Conservation (phyloP, 2,797 vertebrate species). For the Vireo griseus region DNA sequence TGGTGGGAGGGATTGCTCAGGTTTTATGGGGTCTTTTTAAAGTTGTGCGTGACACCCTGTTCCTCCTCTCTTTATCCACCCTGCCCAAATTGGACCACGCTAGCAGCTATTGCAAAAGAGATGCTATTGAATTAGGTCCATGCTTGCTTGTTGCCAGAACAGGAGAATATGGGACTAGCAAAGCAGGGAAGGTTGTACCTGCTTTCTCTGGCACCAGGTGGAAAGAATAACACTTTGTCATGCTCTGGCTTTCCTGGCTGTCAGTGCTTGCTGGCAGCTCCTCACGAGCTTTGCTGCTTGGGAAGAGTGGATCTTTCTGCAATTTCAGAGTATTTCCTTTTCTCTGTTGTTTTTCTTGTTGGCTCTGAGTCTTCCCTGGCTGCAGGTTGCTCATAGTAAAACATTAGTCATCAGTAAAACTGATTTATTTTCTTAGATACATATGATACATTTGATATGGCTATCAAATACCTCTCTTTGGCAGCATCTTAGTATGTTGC, state of each 20-base stretch:
- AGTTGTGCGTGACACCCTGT: background rate
- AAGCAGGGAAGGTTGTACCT: background rate
- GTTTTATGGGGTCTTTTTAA: background rate
- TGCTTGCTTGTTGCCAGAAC: background rate
- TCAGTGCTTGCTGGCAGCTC: background rate
- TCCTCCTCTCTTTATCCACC: background rate
- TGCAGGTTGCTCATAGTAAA: background rate
- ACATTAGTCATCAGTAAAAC: background rate
- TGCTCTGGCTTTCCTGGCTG: background rate
- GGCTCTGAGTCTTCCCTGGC: background rate
- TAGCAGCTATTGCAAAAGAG: slow-evolving; percentile 14
- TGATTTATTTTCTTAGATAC: background rate
- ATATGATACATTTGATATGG: background rate
- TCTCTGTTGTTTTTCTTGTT: background rate
- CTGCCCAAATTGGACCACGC: background rate
- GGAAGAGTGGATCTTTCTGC: background rate
- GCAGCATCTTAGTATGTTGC: background rate
- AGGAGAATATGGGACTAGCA: background rate
- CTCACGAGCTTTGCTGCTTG: background rate
- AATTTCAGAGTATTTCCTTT: background rate
- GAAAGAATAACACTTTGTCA: background rate
- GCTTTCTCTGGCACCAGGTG: background rate
- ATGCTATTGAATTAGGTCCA: background rate
- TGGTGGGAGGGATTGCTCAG: background rate
- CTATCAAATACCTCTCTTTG: background rate